Base-by-base conservation (phyloP, 2,888 invertebrate genomes). In the Amiota minor region DNA sequence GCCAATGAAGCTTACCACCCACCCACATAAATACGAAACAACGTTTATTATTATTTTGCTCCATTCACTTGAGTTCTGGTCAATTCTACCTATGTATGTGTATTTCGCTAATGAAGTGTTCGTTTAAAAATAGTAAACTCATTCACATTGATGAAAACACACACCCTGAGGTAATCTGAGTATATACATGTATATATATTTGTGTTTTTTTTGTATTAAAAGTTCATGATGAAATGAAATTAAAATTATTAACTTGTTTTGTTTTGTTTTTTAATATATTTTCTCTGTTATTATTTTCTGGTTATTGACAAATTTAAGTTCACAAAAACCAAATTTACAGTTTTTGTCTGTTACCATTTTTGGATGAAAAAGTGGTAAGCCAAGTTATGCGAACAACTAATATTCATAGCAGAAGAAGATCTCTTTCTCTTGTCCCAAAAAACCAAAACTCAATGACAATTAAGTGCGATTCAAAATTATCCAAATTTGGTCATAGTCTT, bases 201-300 rank as follows among this genome's bases (percentile, higher is more conserved):
- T 35, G 35, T 12, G 14, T 10, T 62, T 18, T 11, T 10, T 20
- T 61, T 23, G 61, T 23, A 50, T 61, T n/a, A 10, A 62, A 62
- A 62, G 62, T 62, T 62, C 45, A 35, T 23, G 6, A 76, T 76
- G 82, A 77, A 76, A 35, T 35, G 2, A 35, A 35, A 35, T 35
- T 35, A 35, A 35, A 35, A 79, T 83, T 84, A 77, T 83, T 80
- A 83, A 85, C 85, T 86, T 86, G 83, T 86, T 83, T 86, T 77
- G 72, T 45, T 68, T 77, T 62, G 6, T 23, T 61, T 61, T 14
- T 14, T 9, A n/a, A n/a, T n/a, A n/a, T n/a, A n/a, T n/a, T 9
- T 20, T 20, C 35, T 61, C 23, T 14, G 11, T n/a, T 18, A 20
- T 56, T 56, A n/a, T 56, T 56, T 14, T 16, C 56, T n/a, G 59